Conservation (phyloP, 2,113 vertebrate species). For the Gila orcuttii region DNA sequence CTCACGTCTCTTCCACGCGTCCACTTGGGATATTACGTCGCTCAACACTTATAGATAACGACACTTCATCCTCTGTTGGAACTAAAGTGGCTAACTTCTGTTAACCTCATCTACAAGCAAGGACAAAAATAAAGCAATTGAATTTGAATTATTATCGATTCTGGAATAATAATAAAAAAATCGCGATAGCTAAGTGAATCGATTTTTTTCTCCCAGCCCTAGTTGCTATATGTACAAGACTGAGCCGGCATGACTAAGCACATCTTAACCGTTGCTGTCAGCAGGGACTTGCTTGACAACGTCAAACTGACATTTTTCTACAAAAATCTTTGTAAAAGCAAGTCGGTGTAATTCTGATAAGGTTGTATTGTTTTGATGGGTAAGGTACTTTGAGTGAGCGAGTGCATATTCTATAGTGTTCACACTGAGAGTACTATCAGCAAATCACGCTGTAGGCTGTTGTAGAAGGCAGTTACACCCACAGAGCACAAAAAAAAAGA, state of each 20-base stretch:
- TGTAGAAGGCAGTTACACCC: conserved; percentile 38
- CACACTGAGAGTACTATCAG: conserved; percentile 15
- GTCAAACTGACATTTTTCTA: conserved; percentile 32
- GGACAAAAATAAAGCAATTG: no score
- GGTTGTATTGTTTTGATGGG: conserved; percentile 34
- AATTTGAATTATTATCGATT: no score
- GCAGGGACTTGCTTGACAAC: not conserved
- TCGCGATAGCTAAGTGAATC: no score
- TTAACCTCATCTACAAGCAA: no score
- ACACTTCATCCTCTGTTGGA: no score
- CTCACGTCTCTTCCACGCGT: no score
- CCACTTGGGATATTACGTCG: no score
- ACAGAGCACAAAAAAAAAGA: conserved; percentile 55
- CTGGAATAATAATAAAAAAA: no score
- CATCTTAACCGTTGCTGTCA: not conserved
- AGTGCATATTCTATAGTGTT: conserved; percentile 23
- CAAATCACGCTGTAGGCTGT: conserved; percentile 46
- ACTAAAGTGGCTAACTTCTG: no score
- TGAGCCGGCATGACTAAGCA: conserved; percentile 11
- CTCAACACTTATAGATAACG: no score
- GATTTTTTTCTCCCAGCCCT: no score
- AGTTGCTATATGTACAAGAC: conserved; percentile 2
- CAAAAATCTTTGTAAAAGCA: conserved; percentile 23
- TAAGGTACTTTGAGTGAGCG: conserved; percentile 24
- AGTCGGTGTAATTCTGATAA: not conserved